These are phyloP conservation scores for Mycogona germanica DNA, from an alignment of 2,888 invertebrate genomes.

Conservation along the genomic window DNA sequence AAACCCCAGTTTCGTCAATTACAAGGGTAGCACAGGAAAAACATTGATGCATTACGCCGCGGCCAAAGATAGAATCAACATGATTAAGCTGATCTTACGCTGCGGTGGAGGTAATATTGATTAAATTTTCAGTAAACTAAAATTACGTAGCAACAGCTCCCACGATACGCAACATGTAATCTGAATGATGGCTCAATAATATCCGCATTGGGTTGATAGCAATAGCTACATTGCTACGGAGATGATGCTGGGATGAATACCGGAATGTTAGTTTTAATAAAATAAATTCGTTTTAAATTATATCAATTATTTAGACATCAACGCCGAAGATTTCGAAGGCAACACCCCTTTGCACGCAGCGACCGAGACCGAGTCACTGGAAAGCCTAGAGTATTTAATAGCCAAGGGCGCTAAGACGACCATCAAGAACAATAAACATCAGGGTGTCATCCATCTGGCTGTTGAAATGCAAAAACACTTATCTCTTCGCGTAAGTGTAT, in stretches of 20 bases:
- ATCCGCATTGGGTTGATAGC: too few relatives aligned
- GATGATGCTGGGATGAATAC: too few relatives aligned
- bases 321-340: constrained; percentile 54
- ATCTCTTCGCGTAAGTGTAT: constrained; percentile 32
- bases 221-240: too few relatives aligned
- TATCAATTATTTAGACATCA: constrained; percentile 50
- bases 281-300: too few relatives aligned
- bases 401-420: constrained; percentile 53
- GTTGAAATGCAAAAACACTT: constrained; percentile 57
- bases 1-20: constrained; percentile 54
- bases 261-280: too few relatives aligned
- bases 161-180: too few relatives aligned
- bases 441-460: constrained; percentile 66
- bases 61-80: constrained; percentile 56
- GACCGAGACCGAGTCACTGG: constrained; percentile 56
- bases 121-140: not conserved
- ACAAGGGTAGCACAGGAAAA: constrained; percentile 58
- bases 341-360: constrained; percentile 74
- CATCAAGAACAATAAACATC: constrained; percentile 59
- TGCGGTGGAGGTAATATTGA: constrained; percentile 56
- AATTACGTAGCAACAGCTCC: too few relatives aligned
- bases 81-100: constrained; percentile 57
- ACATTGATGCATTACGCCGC: constrained; percentile 72
- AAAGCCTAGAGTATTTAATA: constrained; percentile 58
- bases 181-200: too few relatives aligned